These are phyloP conservation scores for Netelia melanura DNA, from an alignment of 2,888 invertebrate species.

Conservation along the genomic window DNA sequence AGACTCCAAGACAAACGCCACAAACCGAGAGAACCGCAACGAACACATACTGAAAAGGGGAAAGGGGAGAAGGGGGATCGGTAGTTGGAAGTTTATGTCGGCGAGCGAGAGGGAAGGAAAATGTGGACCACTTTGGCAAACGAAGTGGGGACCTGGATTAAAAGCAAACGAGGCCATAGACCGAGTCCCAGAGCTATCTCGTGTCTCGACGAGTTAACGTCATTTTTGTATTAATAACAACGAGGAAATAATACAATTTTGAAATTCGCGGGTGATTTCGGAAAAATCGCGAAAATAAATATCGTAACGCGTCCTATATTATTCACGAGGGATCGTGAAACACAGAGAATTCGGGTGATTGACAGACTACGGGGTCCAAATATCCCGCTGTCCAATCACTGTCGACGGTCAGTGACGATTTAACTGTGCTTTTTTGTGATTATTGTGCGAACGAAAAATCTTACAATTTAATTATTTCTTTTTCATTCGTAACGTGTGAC, in stretches of 20 bases:
- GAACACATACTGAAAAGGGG: neutral
- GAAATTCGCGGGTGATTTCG: slow-evolving; percentile 34
- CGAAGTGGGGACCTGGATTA: slow-evolving; percentile 84
- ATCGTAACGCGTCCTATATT: neutral
- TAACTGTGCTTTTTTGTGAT: slow-evolving; percentile 16
- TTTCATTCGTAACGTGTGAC: neutral
- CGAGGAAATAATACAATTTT: neutral
- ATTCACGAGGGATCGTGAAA: neutral
- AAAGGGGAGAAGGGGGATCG: neutral
- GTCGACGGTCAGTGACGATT: slow-evolving; percentile 56
- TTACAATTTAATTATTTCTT: neutral
- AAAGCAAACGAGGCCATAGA: slow-evolving; percentile 85
- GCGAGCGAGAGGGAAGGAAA: slow-evolving; percentile 81
- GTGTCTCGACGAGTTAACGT: slow-evolving; percentile 83
- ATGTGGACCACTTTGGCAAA: slow-evolving; percentile 81
- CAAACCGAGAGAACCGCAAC: slow-evolving; percentile 48
- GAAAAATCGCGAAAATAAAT: slow-evolving; percentile 60
- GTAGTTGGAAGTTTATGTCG: slow-evolving; percentile 37
- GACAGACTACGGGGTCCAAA: slow-evolving; percentile 34
- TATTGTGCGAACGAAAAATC: neutral
- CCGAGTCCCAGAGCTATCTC: slow-evolving; percentile 84
- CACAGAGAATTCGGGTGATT: slow-evolving; percentile 6
- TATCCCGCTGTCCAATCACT: slow-evolving; percentile 25
- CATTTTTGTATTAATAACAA: slow-evolving; percentile 68
- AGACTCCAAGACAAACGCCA: slow-evolving; percentile 16